These are phyloP conservation scores for Yponomeuta evonymella DNA, from an alignment of 2,888 invertebrate genomes.

Conservation along the genomic window DNA sequence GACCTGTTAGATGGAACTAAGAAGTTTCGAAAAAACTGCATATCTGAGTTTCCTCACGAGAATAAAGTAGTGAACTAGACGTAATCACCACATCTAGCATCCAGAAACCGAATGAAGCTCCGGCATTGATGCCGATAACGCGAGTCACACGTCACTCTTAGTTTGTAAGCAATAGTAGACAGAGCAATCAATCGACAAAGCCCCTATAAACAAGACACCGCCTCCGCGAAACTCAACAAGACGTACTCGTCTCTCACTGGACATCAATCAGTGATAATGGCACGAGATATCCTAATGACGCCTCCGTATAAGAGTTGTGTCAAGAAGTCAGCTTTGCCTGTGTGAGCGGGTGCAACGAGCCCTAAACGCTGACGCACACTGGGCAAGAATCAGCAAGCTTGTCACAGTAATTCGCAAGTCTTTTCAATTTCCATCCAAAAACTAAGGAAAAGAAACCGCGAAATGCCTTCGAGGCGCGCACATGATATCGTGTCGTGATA, in stretches of 20 bases:
- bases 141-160: background rate
- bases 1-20: too few species aligned
- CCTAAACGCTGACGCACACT: too few species aligned
- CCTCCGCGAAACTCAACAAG: slow-evolving; percentile 9
- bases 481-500: too few species aligned
- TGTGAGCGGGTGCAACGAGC: background rate
- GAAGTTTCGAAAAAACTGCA: too few species aligned
- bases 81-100: too few species aligned
- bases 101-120: background rate
- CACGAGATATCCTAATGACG: slow-evolving; percentile 26
- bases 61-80: too few species aligned
- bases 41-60: too few species aligned
- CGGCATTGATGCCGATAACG: background rate
- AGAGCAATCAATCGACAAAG: slow-evolving; percentile 7
- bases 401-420: too few species aligned
- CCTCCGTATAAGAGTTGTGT: background rate
- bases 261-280: slow-evolving; percentile 43
- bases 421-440: too few species aligned
- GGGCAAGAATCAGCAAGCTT: too few species aligned
- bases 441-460: too few species aligned
- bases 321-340: background rate
- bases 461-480: too few species aligned
- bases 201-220: background rate
- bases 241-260: slow-evolving; percentile 14
- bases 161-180: background rate